Base-by-base conservation (phyloP, 2,113 vertebrate genomes). In the Salminus brasiliensis region DNA sequence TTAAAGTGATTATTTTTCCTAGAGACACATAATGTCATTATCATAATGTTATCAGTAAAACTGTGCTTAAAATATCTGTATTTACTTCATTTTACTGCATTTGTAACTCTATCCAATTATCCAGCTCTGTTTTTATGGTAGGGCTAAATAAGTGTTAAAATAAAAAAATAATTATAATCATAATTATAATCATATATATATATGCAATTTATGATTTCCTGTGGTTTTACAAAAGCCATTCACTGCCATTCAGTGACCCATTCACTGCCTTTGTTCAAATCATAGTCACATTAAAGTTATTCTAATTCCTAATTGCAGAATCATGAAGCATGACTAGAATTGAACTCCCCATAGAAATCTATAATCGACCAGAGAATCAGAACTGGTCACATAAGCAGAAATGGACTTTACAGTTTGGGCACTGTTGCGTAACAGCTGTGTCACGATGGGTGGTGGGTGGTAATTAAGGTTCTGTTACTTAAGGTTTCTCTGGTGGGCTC, bases 301-400 rank as follows among this genome's bases (percentile, higher is more conserved):
- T 47, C 39, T 43, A 41, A 67, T 36, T 27, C n/a, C 16, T 15
- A 36, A 9, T 49, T 52, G 23, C 49, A 55, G 21, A 57, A 15
- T 36, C 32, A 1, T 43, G 23, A 47, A 8, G 6, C 11, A 63
- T 62, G 27, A 34, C 1, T 25, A 4, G 10, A n/a, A 25, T 29
- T 16, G 18, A 9, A 18, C 32, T 55, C 32, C 13, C 16, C 21
- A 1, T 76, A 45, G 25, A 66, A 0, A 47, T 6, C 39, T 45
- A n/a, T n/a, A n/a, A n/a, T n/a, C n/a, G n/a, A n/a, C 23, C 36
- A 62, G 39, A 3, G 21, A 2, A 66, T 7, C 21, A 53, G 23
- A 55, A n/a, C 30, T 52, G 34, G 9, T 66, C 41, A 57, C 43
- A 29, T 36, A 59, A 88, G 87, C 84, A 85, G 78, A 85, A 81